Conservation (phyloP, 2,888 invertebrate genomes). For the Stenotaenia linearis region DNA sequence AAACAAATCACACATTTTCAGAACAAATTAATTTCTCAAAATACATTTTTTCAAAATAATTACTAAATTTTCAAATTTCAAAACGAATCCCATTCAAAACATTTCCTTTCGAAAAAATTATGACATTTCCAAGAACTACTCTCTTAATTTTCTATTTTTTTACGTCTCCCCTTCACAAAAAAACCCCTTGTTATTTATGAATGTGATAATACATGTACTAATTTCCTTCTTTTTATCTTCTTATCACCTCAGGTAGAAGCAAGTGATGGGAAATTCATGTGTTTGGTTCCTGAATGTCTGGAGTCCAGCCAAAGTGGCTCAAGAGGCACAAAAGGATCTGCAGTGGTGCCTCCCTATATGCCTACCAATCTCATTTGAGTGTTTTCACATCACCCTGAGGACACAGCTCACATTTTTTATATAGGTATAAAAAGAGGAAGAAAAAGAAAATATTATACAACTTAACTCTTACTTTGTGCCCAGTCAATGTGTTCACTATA, state of each 20-base stretch:
- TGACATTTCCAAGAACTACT: too few relatives aligned
- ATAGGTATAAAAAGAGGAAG: not conserved
- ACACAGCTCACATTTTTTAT: not conserved
- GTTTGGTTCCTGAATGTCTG: constrained; percentile 27
- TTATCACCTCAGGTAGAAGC: constrained; percentile 1
- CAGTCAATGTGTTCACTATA: not conserved
- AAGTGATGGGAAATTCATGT: constrained; percentile 11
- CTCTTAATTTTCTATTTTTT: not conserved
- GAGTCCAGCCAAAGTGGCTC: constrained; percentile 16
- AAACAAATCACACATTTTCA: too few relatives aligned
- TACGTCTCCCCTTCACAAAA: too few relatives aligned
- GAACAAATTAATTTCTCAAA: too few relatives aligned
- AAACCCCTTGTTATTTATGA: too few relatives aligned
- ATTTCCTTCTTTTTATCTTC: not conserved
- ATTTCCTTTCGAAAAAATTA: too few relatives aligned
- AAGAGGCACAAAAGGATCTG: constrained; percentile 4
- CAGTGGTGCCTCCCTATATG: not conserved
- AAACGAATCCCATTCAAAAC: too few relatives aligned
- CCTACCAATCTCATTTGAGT: constrained; percentile 9
- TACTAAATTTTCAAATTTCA: too few relatives aligned
- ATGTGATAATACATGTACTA: not conserved
- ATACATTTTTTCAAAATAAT: too few relatives aligned
- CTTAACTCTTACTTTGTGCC: not conserved
- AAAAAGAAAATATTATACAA: not conserved
- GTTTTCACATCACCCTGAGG: not conserved